Evolutionary conservation across 2,888 invertebrate species (phyloP), one percentile per base, ranked within the genome.

Genomic region (Platycheirus rosarum): DNA sequence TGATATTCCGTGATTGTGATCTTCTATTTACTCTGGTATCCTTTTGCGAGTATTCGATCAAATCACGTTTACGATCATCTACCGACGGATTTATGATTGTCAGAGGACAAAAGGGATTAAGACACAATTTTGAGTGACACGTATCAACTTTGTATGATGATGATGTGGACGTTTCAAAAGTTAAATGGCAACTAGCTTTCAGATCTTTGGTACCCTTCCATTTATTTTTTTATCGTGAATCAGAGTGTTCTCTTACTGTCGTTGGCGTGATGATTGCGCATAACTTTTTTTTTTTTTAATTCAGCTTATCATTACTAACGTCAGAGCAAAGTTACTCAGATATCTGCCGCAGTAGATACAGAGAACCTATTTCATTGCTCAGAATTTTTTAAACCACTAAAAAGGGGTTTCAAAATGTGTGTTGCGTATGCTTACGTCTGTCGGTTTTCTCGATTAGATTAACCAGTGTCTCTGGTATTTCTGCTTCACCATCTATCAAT

Each of bases 141-240:
- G 55, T 44, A 32, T 16, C 8, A 14, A 29, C 40, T 23, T 26
- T 55, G 55, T 13, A 46, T 51, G 49, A 60, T 73, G 23, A 63
- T 78, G 86, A 85, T 85, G 84, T 77, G 74, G 73, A 84, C 77
- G 84, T 79, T 78, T 82, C 84, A 79, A 84, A 85, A 73, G 79
- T 78, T 85, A 74, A 85, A 78, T 85, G 77, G 77, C 85, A 85
- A 86, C 86, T 86, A 85, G 71, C 82, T 77, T 76, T 82, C 68
- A 71, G 77, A 42, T 84, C 75, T 65, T 82, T 69, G 62, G 11
- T 73, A 57, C 76, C 29, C 74, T 51, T 70, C 71, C 79, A 84
- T 86, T 86, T 86, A 85, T 86, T 86, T 77, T 85, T 76, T 77
- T 84, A 84, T 57, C 40, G 14, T 49, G 68, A 63, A 40, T 63